Evolutionary conservation across 1,140 invertebrate species (phyloP).

Genomic region (Holcopasites calliopsidis): DNA sequence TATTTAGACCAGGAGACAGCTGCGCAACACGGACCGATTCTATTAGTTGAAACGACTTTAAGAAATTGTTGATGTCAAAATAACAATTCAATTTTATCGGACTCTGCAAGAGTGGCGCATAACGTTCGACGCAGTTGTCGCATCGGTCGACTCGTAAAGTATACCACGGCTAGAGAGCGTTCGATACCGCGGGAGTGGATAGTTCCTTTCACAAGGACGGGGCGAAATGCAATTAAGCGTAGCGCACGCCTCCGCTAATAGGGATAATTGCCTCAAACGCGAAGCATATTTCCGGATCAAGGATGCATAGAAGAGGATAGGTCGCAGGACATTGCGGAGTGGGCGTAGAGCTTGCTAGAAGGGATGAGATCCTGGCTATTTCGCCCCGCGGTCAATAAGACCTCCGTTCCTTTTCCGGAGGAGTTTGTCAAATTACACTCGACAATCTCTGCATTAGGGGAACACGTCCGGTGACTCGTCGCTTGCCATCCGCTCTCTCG

Average conservation of each 20-base stretch:
- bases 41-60: no score
- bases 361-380: constrained; percentile 54
- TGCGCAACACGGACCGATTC: no score
- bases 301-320: constrained; percentile 55
- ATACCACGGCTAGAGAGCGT: neutral
- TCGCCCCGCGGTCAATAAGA: constrained; percentile 57
- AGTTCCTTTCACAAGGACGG: neutral
- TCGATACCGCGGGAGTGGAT: neutral
- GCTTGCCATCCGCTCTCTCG: neutral
- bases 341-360: constrained; percentile 30
- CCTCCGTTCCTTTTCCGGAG: neutral
- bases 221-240: constrained; percentile 44
- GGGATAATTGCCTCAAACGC: constrained; percentile 74
- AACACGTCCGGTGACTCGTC: neutral
- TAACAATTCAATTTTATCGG: neutral
- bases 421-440: constrained; percentile 1
- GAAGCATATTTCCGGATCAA: constrained; percentile 74
- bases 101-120: neutral
- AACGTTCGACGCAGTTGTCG: no score
- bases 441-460: constrained; percentile 28
- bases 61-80: neutral
- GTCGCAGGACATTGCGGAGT: constrained; percentile 20
- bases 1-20: no score
- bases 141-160: neutral
- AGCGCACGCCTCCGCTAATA: constrained; percentile 58